phyloP scores from a whole-genome alignment of 1,140 invertebrate genomes.

The Lordiphosa collinella region DNA sequence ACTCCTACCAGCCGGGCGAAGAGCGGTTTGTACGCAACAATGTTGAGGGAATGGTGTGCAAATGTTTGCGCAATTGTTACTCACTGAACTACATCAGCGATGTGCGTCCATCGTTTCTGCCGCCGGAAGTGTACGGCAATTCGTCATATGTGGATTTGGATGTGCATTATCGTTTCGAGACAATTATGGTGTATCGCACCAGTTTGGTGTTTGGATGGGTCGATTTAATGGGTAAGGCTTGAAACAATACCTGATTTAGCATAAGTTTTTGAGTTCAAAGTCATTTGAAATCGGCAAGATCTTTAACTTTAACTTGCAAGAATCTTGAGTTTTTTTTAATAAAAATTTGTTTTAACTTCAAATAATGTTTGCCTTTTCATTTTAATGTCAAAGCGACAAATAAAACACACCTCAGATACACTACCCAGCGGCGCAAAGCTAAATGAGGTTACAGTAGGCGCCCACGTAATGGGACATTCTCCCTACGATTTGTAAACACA shows the following conservation, averaged over 20 bases:
- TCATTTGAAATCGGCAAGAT: too few relatives aligned
- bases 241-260: background rate
- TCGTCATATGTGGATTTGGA: constrained; percentile 68
- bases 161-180: constrained; percentile 69
- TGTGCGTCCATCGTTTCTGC: constrained; percentile 67
- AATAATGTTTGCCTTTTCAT: too few relatives aligned
- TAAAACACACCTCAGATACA: too few relatives aligned
- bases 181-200: constrained; percentile 71
- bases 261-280: too few relatives aligned
- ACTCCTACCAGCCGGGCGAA: constrained; percentile 56
- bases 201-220: constrained; percentile 74
- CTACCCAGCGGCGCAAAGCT: too few relatives aligned
- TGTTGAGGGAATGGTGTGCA: constrained; percentile 65
- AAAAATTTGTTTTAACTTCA: too few relatives aligned
- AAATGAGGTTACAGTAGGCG: too few relatives aligned
- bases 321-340: too few relatives aligned
- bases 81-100: constrained; percentile 69
- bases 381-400: too few relatives aligned
- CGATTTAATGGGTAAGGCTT: constrained; percentile 68
- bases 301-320: too few relatives aligned
- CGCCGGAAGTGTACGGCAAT: constrained; percentile 52
- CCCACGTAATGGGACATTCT: too few relatives aligned
- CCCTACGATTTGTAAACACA: too few relatives aligned
- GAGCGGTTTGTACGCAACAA: constrained; percentile 56
- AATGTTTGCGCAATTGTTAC: constrained; percentile 74